Evolutionary conservation across 2,888 invertebrate species (phyloP).

Genomic region (Drosophila lacicola): DNA sequence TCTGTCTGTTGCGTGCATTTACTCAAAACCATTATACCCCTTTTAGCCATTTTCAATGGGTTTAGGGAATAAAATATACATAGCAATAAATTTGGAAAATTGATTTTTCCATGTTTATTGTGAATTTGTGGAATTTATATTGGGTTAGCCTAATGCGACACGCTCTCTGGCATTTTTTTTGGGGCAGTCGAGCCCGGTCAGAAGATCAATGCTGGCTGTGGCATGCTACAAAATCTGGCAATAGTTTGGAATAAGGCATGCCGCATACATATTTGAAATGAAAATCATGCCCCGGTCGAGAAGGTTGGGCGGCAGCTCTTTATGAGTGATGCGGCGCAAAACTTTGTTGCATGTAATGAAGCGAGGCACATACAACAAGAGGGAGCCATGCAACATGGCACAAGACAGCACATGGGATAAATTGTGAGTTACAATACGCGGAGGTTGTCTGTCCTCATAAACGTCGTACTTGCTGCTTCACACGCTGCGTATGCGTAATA

Average conservation of each 20-base stretch:
- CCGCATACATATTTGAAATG: conserved; percentile 7
- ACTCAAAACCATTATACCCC: too few relatives aligned
- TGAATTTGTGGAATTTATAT: conserved; percentile 81
- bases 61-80: too few relatives aligned
- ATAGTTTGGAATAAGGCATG: conserved; percentile 14
- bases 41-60: too few relatives aligned
- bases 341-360: conserved; percentile 53
- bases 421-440: conserved; percentile 47
- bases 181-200: conserved; percentile 23
- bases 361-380: conserved; percentile 4
- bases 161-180: neutral
- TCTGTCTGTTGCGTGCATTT: too few relatives aligned
- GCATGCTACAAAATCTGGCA: conserved; percentile 33
- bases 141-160: conserved; percentile 70
- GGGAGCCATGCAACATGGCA: neutral
- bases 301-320: conserved; percentile 34
- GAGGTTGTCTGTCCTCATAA: conserved; percentile 27
- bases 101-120: conserved; percentile 77
- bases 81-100: conserved; percentile 76
- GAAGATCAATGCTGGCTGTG: conserved; percentile 28
- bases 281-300: neutral
- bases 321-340: conserved; percentile 65
- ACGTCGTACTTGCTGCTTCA: conserved; percentile 12
- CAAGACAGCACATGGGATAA: conserved; percentile 36
- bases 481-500: conserved; percentile 72